Conservation (phyloP, 2,113 vertebrate species). For the Diphyllodes magnificus region DNA sequence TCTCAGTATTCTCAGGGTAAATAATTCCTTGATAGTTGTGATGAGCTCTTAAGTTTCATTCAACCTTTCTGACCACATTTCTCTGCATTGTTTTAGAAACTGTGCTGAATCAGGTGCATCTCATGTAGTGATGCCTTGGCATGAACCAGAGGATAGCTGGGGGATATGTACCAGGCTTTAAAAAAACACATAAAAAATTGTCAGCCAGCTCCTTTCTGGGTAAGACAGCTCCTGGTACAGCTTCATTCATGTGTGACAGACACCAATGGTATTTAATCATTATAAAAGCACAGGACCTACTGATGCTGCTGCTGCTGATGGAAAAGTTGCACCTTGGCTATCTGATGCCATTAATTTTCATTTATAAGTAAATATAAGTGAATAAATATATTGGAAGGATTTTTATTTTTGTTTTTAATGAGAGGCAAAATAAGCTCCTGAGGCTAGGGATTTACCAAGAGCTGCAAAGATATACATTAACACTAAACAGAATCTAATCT, state of each 20-base stretch:
- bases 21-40: background rate
- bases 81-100: background rate
- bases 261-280: background rate
- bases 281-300: background rate
- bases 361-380: background rate
- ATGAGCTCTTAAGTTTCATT: background rate
- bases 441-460: background rate
- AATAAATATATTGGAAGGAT: background rate
- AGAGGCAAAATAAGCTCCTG: background rate
- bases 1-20: background rate
- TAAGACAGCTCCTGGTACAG: background rate
- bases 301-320: background rate
- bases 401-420: background rate
- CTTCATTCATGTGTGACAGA: background rate
- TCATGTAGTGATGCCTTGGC: background rate
- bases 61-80: background rate
- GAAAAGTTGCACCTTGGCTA: background rate
- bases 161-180: background rate
- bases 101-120: background rate
- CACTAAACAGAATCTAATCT: background rate
- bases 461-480: background rate
- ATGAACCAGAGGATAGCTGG: background rate
- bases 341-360: background rate
- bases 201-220: background rate
- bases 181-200: background rate